These are phyloP conservation scores for Nephrotoma flavescens DNA, from an alignment of 2,888 invertebrate genomes.

Conservation along the genomic window DNA sequence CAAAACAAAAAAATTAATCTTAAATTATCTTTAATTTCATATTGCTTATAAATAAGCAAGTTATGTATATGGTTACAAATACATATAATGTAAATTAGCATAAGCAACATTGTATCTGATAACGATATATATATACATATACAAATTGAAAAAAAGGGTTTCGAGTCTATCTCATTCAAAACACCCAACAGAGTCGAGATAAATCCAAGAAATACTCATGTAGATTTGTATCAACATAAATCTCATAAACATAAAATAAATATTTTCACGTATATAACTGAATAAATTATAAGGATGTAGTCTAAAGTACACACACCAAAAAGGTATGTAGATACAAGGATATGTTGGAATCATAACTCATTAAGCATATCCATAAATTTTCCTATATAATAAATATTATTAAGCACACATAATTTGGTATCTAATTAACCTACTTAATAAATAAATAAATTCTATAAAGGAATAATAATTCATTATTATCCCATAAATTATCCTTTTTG, in stretches of 20 bases:
- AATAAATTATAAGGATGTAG: not conserved
- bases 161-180: not conserved
- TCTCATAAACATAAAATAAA: not conserved
- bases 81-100: not conserved
- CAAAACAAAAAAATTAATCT: not conserved
- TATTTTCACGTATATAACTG: not conserved
- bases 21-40: not conserved
- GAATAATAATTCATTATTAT: not conserved
- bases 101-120: not conserved
- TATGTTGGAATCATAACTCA: not conserved
- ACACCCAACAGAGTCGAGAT: not conserved
- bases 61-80: not conserved
- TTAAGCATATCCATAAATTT: not conserved
- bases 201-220: not conserved
- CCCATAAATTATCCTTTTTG: not conserved
- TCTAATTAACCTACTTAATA: not conserved
- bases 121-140: not conserved
- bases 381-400: not conserved
- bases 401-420: not conserved
- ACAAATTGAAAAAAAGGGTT: not conserved
- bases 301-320: not conserved
- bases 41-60: not conserved
- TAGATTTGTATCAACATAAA: not conserved
- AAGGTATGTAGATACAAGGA: not conserved
- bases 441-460: not conserved